Evolutionary conservation across 2,113 vertebrate species (phyloP), one percentile per base, ranked within the genome.

Genomic region (Myrmophylax atrothorax): DNA sequence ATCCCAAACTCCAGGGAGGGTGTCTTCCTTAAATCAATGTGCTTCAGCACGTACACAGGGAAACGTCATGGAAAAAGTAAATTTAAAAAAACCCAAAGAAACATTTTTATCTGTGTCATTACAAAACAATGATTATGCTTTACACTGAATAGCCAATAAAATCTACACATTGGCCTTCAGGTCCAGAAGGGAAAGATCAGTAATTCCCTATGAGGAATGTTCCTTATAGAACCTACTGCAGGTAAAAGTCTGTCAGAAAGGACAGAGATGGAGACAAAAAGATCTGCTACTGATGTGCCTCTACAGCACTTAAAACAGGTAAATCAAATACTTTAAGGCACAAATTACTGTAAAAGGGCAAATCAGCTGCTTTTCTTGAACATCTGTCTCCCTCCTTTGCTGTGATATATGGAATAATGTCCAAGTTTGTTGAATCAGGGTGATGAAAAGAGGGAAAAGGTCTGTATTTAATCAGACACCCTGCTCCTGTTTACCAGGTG

Each of bases 1-100:
- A 99, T 99, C 24, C 99, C 99, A 86, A 99, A 99, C 97, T 99
- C 99, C 53, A 99, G 96, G 29, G 99, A 99, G 6, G 99, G 99
- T 0, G 99, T 99, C 78, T 99, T 99, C 97, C 99, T 98, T 97
- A 99, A 97, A 97, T 99, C 99, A 91, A 99, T 99, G 87, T 99
- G 99, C 97, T 99, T 99, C 7, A 99, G 96, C 73, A 98, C 98
- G 98, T 99, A 35, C 62, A 97, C 25, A 84, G 2, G 4, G 35
- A 86, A 74, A 5, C 0, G 94, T 98, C 93, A 98, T 33, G 97
- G 96, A 97, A 94, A 97, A 94, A 56, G 28, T 33, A 59, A 50
- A 28, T 19, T 19, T 1, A 44, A 72, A 84, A 35, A 53, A 67
- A 22, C 23, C 14, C 24, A 37, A 62, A 38, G 1, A 59, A 73